These are phyloP conservation scores for Chromis chromis DNA, from an alignment of 2,797 vertebrate species.

Conservation along the genomic window DNA sequence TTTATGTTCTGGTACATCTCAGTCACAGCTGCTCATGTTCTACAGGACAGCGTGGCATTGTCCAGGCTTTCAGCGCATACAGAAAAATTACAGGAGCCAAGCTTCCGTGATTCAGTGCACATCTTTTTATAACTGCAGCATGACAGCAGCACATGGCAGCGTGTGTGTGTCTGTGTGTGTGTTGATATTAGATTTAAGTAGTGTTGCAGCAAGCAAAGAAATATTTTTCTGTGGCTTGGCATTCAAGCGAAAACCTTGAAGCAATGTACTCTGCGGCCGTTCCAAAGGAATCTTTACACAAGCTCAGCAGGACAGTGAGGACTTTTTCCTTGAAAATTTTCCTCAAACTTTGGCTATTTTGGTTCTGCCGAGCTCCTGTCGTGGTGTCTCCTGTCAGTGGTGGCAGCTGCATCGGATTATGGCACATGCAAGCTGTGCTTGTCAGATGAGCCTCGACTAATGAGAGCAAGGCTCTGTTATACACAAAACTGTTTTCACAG, in stretches of 20 bases:
- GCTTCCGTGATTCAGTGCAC: conserved; percentile 24
- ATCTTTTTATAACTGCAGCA: conserved; percentile 36
- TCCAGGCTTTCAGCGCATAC: conserved; percentile 32
- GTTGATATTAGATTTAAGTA: conserved; percentile 33
- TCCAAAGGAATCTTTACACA: conserved; percentile 35
- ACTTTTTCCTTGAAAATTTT: conserved; percentile 25
- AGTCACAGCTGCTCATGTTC: conserved; percentile 31
- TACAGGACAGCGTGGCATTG: conserved; percentile 28
- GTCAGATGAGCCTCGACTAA: conserved; percentile 71
- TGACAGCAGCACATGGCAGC: conserved; percentile 36
- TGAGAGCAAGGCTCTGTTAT: conserved; percentile 60
- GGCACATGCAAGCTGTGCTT: conserved; percentile 71
- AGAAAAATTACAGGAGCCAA: conserved; percentile 28
- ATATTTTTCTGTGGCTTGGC: conserved; percentile 27
- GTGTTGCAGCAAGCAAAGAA: conserved; percentile 21
- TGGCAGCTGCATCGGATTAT: conserved; percentile 79
- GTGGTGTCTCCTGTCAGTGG: conserved; percentile 58
- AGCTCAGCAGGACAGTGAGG: conserved; percentile 43
- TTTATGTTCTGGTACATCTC: conserved; percentile 47
- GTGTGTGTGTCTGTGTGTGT: conserved; percentile 14
- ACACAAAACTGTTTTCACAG: conserved; percentile 46
- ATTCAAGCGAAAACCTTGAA: conserved; percentile 34
- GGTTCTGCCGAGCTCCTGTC: conserved; percentile 60
- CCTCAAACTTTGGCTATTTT: conserved; percentile 57
- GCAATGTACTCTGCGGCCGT: conserved; percentile 22